phyloP scores from a whole-genome alignment of 2,888 invertebrate genomes.

The Scelioninae gen. 2 region DNA sequence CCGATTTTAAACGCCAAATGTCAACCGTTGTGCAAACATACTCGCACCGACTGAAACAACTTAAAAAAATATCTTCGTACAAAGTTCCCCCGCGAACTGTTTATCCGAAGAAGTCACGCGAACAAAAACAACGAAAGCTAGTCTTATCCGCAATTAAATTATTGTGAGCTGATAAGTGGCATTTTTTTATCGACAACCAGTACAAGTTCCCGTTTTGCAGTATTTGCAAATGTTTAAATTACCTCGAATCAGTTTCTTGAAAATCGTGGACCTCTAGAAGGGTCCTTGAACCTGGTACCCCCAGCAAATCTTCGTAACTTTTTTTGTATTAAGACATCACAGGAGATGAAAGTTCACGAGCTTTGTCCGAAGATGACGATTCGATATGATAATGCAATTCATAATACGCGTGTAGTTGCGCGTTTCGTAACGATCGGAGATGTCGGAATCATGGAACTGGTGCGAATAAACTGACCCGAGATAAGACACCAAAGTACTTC shows the following conservation, averaged over 20 bases:
- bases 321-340: conserved; percentile 2
- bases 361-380: conserved; percentile 18
- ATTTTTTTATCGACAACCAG: conserved; percentile 24
- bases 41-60: too few species aligned
- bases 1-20: too few species aligned
- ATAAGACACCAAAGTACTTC: conserved; percentile 54
- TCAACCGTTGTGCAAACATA: too few species aligned
- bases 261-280: too few species aligned
- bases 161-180: conserved; percentile 31
- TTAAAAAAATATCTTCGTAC: conserved; percentile 7
- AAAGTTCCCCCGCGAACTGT: conserved; percentile 45
- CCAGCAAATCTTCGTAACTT: too few species aligned
- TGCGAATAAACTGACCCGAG: conserved; percentile 61
- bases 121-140: conserved; percentile 45
- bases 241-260: conserved; percentile 2
- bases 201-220: conserved; percentile 21
- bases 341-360: conserved; percentile 1
- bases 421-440: conserved; percentile 47
- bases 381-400: conserved; percentile 15
- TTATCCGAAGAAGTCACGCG: conserved; percentile 32
- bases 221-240: conserved; percentile 5
- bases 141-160: conserved; percentile 39
- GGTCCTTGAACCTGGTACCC: too few species aligned
- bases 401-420: conserved; percentile 16
- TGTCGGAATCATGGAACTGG: conserved; percentile 46